A percentile compares a stretch with the other conserved stretches of the same genome.
These are phyloP conservation scores for Dryas iulia DNA, from an alignment of 1,140 invertebrate genomes.

Conservation along the genomic window DNA sequence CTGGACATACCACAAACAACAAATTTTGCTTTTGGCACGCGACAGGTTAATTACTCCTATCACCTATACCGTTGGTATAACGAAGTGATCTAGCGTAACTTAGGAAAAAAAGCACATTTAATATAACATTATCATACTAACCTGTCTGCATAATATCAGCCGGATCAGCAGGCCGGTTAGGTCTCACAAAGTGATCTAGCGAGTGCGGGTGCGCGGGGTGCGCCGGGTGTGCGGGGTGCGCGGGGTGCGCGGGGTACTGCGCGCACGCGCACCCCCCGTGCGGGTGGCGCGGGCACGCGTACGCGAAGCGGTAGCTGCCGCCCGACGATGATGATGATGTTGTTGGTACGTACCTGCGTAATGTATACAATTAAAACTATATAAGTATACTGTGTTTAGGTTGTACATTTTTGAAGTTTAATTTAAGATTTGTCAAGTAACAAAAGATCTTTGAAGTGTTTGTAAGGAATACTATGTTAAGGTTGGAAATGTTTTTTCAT, in stretches of 20 bases:
- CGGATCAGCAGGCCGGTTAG: slow-evolving; percentile 64
- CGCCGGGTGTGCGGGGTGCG: slow-evolving; percentile 61
- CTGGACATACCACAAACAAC: no score
- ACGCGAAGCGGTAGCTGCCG: slow-evolving; percentile 58
- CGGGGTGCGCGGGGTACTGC: slow-evolving; percentile 57
- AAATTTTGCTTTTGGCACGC: no score
- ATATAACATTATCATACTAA: no score
- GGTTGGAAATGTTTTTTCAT: no score
- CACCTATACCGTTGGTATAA: no score
- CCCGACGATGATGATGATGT: slow-evolving; percentile 64
- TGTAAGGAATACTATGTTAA: no score
- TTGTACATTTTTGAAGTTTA: neutral
- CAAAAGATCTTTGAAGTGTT: no score
- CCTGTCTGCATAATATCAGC: slow-evolving; percentile 76
- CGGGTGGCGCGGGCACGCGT: slow-evolving; percentile 61
- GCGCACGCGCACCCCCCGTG: slow-evolving; percentile 64
- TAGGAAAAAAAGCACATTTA: no score
- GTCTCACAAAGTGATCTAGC: slow-evolving; percentile 67
- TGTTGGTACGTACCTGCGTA: slow-evolving; percentile 66
- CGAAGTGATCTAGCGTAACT: no score
- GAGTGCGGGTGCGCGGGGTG: slow-evolving; percentile 48
- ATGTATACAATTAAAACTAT: neutral
- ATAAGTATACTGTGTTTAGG: neutral
- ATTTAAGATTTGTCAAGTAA: no score
- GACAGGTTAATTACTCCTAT: no score